Evolutionary conservation across 2,888 invertebrate species (phyloP).

Genomic region (Megalurothrips usitatus): DNA sequence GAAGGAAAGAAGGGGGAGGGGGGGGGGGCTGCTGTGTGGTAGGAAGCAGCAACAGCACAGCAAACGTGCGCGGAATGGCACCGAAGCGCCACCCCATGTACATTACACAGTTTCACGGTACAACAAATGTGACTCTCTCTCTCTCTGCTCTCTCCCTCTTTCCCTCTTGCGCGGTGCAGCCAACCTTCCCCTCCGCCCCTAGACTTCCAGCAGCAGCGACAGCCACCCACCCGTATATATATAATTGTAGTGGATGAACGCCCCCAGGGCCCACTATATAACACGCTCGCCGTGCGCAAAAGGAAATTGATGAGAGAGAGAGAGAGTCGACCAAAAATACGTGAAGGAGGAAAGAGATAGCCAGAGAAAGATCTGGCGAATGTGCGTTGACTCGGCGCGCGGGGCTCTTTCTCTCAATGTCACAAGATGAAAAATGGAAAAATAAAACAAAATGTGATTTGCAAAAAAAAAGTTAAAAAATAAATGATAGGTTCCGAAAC

Average conservation of each 20-base stretch:
- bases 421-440: too few relatives aligned
- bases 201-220: slow-evolving; percentile 30
- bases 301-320: slow-evolving; percentile 7
- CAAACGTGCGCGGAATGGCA: slow-evolving; percentile 25
- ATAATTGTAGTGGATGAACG: slow-evolving; percentile 30
- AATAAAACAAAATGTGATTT: too few relatives aligned
- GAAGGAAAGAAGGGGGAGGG: background rate
- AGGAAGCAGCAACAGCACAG: background rate
- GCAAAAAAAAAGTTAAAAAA: too few relatives aligned
- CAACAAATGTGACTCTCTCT: background rate
- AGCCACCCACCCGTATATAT: slow-evolving; percentile 34
- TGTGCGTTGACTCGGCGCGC: background rate
- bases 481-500: too few relatives aligned
- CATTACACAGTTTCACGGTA: slow-evolving; percentile 26
- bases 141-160: background rate
- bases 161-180: background rate
- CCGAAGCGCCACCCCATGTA: slow-evolving; percentile 17
- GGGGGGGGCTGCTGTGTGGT: background rate
- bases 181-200: background rate
- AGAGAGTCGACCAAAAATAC: too few relatives aligned
- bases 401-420: too few relatives aligned
- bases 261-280: background rate
- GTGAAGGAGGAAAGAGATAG: background rate
- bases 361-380: background rate
- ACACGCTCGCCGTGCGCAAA: background rate